Evolutionary conservation across 1,140 invertebrate genomes (phyloP).

Genomic region (Drosophila pruinosa): DNA sequence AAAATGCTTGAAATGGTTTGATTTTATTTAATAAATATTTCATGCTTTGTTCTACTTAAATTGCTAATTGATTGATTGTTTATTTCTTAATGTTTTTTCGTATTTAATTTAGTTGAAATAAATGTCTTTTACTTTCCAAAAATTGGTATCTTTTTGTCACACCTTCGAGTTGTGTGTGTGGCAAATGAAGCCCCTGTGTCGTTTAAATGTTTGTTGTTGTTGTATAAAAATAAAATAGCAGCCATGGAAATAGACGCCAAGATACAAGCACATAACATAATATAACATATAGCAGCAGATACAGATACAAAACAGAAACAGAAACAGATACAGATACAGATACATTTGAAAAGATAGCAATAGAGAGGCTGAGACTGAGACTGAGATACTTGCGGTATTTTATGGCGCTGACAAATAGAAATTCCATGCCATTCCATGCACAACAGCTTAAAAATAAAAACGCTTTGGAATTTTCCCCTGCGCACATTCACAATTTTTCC

Average conservation of each 20-base stretch:
- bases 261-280: too few relatives aligned
- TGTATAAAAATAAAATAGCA: slow-evolving; percentile 75
- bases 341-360: not conserved
- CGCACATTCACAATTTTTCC: not conserved
- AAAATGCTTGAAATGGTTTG: too few relatives aligned
- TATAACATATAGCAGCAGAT: not conserved
- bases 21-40: too few relatives aligned
- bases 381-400: slow-evolving; percentile 28
- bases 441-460: slow-evolving; percentile 58
- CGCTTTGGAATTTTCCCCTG: slow-evolving; percentile 49
- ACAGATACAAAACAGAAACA: slow-evolving; percentile 13
- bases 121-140: too few relatives aligned
- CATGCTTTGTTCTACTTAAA: too few relatives aligned
- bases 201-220: slow-evolving; percentile 66
- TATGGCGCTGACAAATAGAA: slow-evolving; percentile 68
- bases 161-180: not conserved
- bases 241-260: slow-evolving; percentile 14
- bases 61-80: too few relatives aligned
- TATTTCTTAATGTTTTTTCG: too few relatives aligned
- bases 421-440: slow-evolving; percentile 55
- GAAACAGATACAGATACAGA: slow-evolving; percentile 23
- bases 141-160: not conserved
- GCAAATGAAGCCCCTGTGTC: slow-evolving; percentile 54
- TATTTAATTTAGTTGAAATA: too few relatives aligned
- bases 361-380: slow-evolving; percentile 18